Base-by-base conservation (phyloP, 2,113 vertebrate genomes). In the Vidua macroura region DNA sequence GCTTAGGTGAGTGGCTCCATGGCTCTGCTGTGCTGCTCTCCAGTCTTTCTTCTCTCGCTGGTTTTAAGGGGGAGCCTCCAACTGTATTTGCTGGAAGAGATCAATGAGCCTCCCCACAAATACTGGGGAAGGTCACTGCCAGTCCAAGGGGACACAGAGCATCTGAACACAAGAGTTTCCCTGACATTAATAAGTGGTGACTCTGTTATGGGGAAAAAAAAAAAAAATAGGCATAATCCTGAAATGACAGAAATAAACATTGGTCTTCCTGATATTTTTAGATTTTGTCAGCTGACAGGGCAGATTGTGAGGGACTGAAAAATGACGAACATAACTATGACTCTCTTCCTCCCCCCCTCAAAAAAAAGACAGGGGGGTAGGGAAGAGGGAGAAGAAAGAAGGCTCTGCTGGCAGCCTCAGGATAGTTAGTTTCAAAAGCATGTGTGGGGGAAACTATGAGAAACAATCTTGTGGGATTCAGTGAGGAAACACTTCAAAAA, bases 401-500 rank as follows among this genome's bases (percentile, higher is more conserved):
- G 85, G 39, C 27, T 91, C 72, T 95, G 43, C 93, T 97, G 95
- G 86, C 64, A 93, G 74, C 78, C 83, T 94, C 86, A 77, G 84
- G 79, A 93, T 88, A 93, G 88, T 90, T 92, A 82, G 90, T 69
- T 86, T 95, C 93, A 49, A 77, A 96, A 97, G 93, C 96, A 97
- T 95, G 93, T 96, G 91, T 97, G 94, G 95, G 83, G 91, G 76
- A 28, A 94, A 91, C 77, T 95, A 96, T 92, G 92, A 97, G 93
- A 97, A 97, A 96, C 93, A 96, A 96, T 95, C 94, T 97, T 94
- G 97, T 97, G 97, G 96, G 96, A 94, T 97, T 96, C 95, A 93
- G 97, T 86, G 96, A 98, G 97, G 97, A 98, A 98, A 97, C 97
- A 97, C 97, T 98, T 98, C 96, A 97, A 96, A 98, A 98, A 97